Conservation (phyloP, 1,140 invertebrate species). For the Trachymyrmex cornetzi region DNA sequence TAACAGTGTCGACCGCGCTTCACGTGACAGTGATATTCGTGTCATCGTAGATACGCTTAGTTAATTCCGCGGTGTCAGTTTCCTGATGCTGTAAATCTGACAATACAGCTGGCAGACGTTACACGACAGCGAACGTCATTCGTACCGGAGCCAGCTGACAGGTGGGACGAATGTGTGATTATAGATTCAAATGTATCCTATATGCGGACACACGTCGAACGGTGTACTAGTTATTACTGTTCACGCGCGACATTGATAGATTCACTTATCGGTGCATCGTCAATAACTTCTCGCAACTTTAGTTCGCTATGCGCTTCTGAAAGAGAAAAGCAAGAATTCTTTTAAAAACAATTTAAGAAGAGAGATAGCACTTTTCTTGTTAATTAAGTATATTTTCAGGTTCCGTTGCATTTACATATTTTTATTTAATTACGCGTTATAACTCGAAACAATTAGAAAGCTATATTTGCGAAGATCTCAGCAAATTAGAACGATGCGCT, state of each 20-base stretch:
- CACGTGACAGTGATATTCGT: slow-evolving; percentile 31
- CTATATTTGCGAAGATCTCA: not conserved
- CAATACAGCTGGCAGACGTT: slow-evolving; percentile 34
- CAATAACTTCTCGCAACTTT: slow-evolving; percentile 14
- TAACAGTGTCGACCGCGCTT: not conserved
- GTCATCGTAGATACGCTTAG: slow-evolving; percentile 36
- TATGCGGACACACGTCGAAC: slow-evolving; percentile 44
- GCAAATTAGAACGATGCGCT: not conserved
- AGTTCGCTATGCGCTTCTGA: not conserved
- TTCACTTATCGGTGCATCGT: slow-evolving; percentile 52
- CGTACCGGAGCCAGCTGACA: slow-evolving; percentile 42
- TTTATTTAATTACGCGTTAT: not conserved
- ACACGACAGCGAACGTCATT: slow-evolving; percentile 42
- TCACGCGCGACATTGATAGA: slow-evolving; percentile 45
- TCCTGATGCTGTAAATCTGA: slow-evolving; percentile 48
- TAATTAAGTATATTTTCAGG: not conserved
- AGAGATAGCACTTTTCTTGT: not conserved
- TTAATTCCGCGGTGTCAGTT: slow-evolving; percentile 52
- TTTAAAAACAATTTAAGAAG: not conserved
- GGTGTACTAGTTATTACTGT: slow-evolving; percentile 44
- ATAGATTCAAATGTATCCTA: slow-evolving; percentile 59
- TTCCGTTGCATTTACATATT: not conserved
- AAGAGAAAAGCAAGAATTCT: not conserved
- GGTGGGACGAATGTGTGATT: slow-evolving; percentile 56
- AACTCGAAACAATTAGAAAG: not conserved